Base-by-base conservation (phyloP, 2,888 invertebrate species). In the Cenopis cana region DNA sequence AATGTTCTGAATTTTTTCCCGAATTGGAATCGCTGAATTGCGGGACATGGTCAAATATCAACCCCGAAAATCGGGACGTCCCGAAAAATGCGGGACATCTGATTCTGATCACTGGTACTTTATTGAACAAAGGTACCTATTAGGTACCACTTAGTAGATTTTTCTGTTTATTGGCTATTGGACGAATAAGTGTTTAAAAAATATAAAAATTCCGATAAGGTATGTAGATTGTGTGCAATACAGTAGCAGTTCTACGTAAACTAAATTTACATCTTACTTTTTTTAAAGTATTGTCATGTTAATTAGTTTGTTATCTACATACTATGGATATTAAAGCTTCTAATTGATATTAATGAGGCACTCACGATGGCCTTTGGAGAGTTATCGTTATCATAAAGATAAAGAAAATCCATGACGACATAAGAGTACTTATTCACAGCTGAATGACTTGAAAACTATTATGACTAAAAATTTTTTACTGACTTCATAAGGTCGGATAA, bases 361-460 rank as follows among this genome's bases (percentile, higher is more conserved):
- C 50, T 52, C n/a, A 56, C 14, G 17, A 49, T 18, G 33, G 18
- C 8, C 14, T 52, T 6, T 52, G 14, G 18, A 8, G 10, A 20
- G 52, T 52, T 64, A 52, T 52, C 62, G 20, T 54, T 52, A 64
- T 64, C 62, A 24, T 18, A 20, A n/a, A 36, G 52, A 33, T 41
- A 52, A n/a, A 60, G 29, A n/a, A 60, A 54, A 41, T 4, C 52
- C 52, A 36, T 54, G 36, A 54, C 50, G 68, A 38, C 41, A 52
- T 38, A n/a, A 17, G 17, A 8, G 41, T 20, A 33, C 9, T 8
- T 33, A 56, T 64, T 57, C 64, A 52, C 52, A 10, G 57, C 57
- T 14, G 24, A 41, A 64, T 69, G 64, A 69, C 56, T 69, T 33
- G 56, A 50, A 52, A 33, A 66, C 49, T 41, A 33, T 33, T 41